Percentiles rank a stretch among this genome's conserved stretches.
phyloP scores from a whole-genome alignment of 2,888 invertebrate genomes.

The Phaedon cochleariae region DNA sequence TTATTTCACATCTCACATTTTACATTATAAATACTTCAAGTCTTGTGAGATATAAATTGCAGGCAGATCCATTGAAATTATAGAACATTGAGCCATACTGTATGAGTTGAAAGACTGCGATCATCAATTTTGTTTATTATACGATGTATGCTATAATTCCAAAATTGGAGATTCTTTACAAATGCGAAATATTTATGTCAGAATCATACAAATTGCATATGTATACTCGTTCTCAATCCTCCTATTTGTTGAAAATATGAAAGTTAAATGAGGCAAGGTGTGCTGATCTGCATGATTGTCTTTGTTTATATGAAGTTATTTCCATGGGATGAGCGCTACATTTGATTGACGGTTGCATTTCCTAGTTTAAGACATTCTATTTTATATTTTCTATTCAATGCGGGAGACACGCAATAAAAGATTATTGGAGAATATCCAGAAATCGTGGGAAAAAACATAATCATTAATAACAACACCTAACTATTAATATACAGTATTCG shows the following conservation, averaged over 20 bases:
- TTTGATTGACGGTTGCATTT: slow-evolving; percentile 11
- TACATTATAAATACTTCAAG: too few relatives aligned
- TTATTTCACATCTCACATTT: too few relatives aligned
- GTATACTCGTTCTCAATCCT: slow-evolving; percentile 12
- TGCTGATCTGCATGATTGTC: slow-evolving; percentile 11
- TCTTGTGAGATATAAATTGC: too few relatives aligned
- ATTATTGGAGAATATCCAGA: not conserved
- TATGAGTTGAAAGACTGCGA: too few relatives aligned
- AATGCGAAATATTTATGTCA: not conserved
- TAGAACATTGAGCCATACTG: too few relatives aligned
- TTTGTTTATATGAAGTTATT: slow-evolving; percentile 1
- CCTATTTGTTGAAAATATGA: slow-evolving; percentile 23
- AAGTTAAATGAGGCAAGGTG: slow-evolving; percentile 24
- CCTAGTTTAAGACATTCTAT: slow-evolving; percentile 14
- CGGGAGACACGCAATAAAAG: not conserved
- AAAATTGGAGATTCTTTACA: too few relatives aligned
- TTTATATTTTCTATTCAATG: not conserved
- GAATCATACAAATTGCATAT: slow-evolving; percentile 24
- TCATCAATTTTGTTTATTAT: too few relatives aligned
- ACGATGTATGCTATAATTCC: too few relatives aligned
- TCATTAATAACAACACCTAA: too few relatives aligned
- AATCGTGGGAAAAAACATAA: not conserved
- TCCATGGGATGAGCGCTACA: slow-evolving; percentile 3
- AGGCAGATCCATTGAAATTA: too few relatives aligned
- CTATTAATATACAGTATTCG: too few relatives aligned